Conservation (phyloP, 2,113 vertebrate genomes). For the Anthoscopus minutus region DNA sequence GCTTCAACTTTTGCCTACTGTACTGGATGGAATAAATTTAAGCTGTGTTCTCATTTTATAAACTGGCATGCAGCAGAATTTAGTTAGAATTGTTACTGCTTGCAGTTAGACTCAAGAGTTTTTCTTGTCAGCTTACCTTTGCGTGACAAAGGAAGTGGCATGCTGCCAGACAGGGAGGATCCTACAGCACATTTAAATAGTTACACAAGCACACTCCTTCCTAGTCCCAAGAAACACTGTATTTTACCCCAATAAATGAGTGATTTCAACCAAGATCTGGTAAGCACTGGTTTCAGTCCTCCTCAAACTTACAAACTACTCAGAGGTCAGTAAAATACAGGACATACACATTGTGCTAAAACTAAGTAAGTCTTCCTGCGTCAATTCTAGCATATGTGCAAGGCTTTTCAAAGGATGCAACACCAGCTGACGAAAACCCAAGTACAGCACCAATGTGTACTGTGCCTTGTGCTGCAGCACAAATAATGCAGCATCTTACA, state of each 20-base stretch:
- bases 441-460: background rate
- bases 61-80: background rate
- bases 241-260: background rate
- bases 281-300: background rate
- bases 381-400: background rate
- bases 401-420: background rate
- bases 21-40: constrained; percentile 23
- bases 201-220: background rate
- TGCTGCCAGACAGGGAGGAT: background rate
- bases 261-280: background rate
- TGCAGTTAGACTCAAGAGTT: background rate
- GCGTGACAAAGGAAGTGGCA: background rate
- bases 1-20: background rate
- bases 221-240: background rate
- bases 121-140: background rate
- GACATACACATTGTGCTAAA: background rate
- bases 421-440: background rate
- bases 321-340: background rate
- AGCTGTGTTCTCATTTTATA: background rate
- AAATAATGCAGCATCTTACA: background rate
- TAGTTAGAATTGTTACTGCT: background rate
- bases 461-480: background rate
- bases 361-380: background rate
- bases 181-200: background rate
- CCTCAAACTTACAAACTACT: background rate